Evolutionary conservation across 2,888 invertebrate genomes (phyloP), one percentile per base, ranked within the genome.

Genomic region (Tanypteryx hageni): DNA sequence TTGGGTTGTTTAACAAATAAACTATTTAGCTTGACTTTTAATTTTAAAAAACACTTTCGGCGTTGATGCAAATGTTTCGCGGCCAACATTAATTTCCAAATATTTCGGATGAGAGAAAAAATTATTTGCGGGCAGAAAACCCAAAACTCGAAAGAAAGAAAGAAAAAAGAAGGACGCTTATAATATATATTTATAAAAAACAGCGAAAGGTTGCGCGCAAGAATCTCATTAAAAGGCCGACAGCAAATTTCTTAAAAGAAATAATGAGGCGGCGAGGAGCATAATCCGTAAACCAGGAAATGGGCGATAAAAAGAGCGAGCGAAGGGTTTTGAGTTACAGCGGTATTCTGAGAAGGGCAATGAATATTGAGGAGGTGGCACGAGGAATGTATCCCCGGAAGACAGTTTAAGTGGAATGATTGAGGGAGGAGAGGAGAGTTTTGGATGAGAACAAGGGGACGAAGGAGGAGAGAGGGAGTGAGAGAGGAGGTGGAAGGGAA

Each of bases 321-420:
- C 44, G 44, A 44, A 44, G 76, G 76, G 76, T 76, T 76, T 76
- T 76, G 76, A 76, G 76, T 76, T 76, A 76, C 76, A 76, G 27
- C 76, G 76, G 27, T 27, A 27, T 76, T 27, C 22, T 18, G 68
- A 68, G 68, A 68, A 68, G 76, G 76, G 22, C 76, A 76, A 76
- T 76, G 76, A 76, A 76, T 76, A 76, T 76, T 76, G 76, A 76
- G 76, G 76, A 76, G 76, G 76, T 27, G 76, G 22, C 76, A 68
- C n/a, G 68, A 68, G 68, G 68, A 68, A 68, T 68, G 68, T 27
- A 22, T 68, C 27, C 76, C 27, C 76, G 27, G 76, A 76, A 76
- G 76, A 76, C 76, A 76, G 22, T 76, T 76, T 76, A 18, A 68
- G 68, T 18, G 18, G 68, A 22, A 68, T 68, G 76, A 22, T 76